phyloP scores from a whole-genome alignment of 2,797 vertebrate genomes.

The Tarsius wallacei region DNA sequence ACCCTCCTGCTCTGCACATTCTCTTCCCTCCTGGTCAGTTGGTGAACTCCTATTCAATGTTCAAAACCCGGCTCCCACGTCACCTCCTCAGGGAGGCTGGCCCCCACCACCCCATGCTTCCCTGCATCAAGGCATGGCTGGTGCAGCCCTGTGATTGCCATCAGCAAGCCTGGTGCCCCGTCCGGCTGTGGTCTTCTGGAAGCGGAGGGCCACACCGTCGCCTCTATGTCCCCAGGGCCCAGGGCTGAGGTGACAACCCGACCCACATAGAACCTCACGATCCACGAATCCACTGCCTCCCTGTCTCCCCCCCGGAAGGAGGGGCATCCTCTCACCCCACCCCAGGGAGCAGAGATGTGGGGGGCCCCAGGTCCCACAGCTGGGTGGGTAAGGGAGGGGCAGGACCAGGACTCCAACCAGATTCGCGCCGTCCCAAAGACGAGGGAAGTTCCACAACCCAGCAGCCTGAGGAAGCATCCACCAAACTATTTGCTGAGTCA shows the following conservation, averaged over 20 bases:
- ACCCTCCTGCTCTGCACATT: not conserved
- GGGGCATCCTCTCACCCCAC: fast-evolving
- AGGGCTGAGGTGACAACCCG: not conserved
- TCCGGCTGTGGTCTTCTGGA: not conserved
- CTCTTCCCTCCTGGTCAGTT: not conserved
- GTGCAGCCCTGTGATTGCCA: not conserved
- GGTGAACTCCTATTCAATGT: not conserved
- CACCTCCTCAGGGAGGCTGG: fast-evolving
- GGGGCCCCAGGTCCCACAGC: too few species aligned
- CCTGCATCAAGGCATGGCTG: fast-evolving
- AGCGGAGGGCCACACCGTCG: not conserved
- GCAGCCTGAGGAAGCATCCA: not conserved
- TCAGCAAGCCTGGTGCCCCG: fast-evolving
- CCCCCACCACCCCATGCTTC: too few species aligned
- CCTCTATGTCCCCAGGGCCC: not conserved
- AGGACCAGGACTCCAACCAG: not conserved
- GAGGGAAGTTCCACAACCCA: not conserved
- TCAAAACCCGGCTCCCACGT: not conserved
- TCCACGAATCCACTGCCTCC: fast-evolving
- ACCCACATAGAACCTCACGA: fast-evolving
- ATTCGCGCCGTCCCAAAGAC: not conserved
- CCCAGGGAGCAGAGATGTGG: not conserved
- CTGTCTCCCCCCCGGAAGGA: fast-evolving
- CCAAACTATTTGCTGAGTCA: conserved; percentile 26
- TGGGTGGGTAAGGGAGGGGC: too few species aligned